Evolutionary conservation across 1,140 invertebrate species (phyloP).

Genomic region (Pachypsylla venusta): DNA sequence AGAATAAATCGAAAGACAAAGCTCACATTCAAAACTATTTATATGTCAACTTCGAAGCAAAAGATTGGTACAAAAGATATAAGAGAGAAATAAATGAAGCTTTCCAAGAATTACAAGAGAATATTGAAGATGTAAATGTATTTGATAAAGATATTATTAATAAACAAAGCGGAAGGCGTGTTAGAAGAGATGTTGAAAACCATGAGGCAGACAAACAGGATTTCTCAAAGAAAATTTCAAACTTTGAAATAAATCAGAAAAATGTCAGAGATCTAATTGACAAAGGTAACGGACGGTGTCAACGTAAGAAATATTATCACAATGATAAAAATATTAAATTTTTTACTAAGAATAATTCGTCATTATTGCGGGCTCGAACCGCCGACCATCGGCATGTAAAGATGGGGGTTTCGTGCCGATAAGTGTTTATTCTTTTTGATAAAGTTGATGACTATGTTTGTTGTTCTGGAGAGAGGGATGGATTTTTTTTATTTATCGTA

Average conservation of each 20-base stretch:
- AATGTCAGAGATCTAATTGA: not conserved
- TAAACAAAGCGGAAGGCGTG: not conserved
- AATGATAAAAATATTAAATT: no score
- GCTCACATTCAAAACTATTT: not conserved
- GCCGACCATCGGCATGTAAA: no score
- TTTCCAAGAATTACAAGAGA: not conserved
- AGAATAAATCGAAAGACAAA: slow-evolving; percentile 1
- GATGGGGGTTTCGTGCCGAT: no score
- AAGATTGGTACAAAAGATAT: not conserved
- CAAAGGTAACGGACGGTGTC: not conserved
- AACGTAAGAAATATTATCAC: no score
- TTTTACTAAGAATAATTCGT: no score
- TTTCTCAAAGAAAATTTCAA: not conserved
- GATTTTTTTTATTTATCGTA: no score
- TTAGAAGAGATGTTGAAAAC: not conserved
- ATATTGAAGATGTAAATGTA: not conserved
- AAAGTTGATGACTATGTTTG: no score
- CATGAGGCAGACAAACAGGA: not conserved
- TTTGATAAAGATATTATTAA: not conserved
- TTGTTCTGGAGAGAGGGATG: no score
- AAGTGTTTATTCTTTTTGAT: no score
- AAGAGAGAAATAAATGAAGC: not conserved
- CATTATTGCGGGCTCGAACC: no score
- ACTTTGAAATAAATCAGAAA: slow-evolving; percentile 4
- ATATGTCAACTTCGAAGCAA: not conserved